A percentile compares a stretch with the other conserved stretches of the same genome.
Evolutionary conservation across 2,797 vertebrate genomes (phyloP).

Genomic region (Phalanger gymnotis): DNA sequence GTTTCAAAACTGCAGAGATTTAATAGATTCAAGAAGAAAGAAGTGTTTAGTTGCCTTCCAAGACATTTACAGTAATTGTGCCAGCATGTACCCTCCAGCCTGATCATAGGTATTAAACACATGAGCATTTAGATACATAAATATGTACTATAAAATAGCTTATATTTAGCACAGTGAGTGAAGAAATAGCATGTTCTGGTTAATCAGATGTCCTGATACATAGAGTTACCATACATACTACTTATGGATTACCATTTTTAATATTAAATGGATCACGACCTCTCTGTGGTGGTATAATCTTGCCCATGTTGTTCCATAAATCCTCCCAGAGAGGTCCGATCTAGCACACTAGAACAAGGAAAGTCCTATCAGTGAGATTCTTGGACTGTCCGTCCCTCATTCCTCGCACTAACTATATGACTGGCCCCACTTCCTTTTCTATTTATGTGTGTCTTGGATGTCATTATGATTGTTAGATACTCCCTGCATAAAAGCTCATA

Average conservation of each 20-base stretch:
- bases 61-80: background rate
- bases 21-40: background rate
- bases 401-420: background rate
- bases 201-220: background rate
- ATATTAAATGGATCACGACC: background rate
- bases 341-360: background rate
- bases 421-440: background rate
- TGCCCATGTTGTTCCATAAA: background rate
- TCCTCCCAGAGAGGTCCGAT: background rate
- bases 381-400: background rate
- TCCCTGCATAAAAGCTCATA: background rate
- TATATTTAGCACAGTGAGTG: background rate
- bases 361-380: background rate
- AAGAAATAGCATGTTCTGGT: background rate
- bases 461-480: background rate
- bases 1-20: slow-evolving; percentile 15
- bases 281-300: background rate
- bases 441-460: background rate
- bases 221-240: background rate
- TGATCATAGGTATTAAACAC: background rate
- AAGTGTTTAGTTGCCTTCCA: background rate
- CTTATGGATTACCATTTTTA: background rate
- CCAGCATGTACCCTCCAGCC: background rate
- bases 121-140: background rate
- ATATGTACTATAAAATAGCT: background rate